Evolutionary conservation across 2,113 vertebrate species (phyloP).

Genomic region (Athene noctua): DNA sequence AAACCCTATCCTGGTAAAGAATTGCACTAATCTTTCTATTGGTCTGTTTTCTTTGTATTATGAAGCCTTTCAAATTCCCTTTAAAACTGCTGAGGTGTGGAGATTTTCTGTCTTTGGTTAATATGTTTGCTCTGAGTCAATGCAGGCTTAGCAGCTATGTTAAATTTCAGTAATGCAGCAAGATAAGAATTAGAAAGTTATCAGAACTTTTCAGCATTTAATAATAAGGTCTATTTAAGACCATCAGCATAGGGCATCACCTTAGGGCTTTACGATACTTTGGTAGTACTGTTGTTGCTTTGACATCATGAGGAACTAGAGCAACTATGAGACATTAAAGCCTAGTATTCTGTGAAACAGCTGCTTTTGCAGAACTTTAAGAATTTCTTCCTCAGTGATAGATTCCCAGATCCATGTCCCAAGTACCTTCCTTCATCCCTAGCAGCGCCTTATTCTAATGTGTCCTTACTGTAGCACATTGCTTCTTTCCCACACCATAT

Average conservation of each 20-base stretch:
- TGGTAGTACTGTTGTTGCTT: not conserved
- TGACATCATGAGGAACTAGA: not conserved
- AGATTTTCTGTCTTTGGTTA: not conserved
- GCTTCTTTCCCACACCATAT: not conserved
- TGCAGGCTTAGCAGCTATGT: not conserved
- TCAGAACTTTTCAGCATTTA: not conserved
- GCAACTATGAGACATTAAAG: not conserved
- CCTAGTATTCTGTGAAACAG: not conserved
- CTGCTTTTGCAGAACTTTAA: not conserved
- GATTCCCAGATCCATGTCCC: not conserved
- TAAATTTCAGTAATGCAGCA: not conserved
- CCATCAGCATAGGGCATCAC: not conserved
- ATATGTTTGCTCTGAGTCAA: not conserved
- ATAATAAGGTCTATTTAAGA: not conserved
- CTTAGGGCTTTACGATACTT: not conserved
- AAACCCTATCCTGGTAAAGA: not conserved
- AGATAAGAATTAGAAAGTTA: not conserved
- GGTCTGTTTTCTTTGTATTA: not conserved
- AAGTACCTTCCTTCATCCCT: not conserved
- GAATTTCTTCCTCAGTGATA: not conserved
- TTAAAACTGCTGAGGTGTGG: not conserved
- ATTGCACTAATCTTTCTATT: not conserved
- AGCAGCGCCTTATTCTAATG: not conserved
- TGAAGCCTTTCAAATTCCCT: not conserved
- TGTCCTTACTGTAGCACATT: too few species aligned